phyloP scores from a whole-genome alignment of 2,888 invertebrate species.

The Scotopteryx bipunctaria region DNA sequence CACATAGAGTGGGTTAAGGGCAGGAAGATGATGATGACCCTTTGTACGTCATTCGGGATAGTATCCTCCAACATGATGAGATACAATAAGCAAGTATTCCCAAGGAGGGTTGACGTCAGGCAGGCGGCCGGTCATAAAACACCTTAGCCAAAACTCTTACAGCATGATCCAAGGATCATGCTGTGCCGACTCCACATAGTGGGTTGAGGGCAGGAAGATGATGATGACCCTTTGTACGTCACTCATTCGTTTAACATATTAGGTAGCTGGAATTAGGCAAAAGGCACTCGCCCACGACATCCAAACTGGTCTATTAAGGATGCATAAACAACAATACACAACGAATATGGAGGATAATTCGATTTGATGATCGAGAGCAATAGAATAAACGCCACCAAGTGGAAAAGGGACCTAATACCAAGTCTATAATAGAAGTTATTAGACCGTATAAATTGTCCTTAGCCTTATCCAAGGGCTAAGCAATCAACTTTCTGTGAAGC shows the following conservation, averaged over 20 bases:
- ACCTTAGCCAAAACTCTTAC: too few relatives aligned
- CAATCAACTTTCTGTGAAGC: slow-evolving; percentile 3
- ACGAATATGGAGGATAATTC: slow-evolving; percentile 31
- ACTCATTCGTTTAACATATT: slow-evolving; percentile 22
- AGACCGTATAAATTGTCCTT: slow-evolving; percentile 22
- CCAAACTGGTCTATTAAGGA: slow-evolving; percentile 36
- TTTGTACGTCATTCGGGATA: too few relatives aligned
- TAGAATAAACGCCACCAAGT: slow-evolving; percentile 30
- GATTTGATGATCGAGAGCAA: slow-evolving; percentile 29
- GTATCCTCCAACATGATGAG: too few relatives aligned
- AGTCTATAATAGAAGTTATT: slow-evolving; percentile 27
- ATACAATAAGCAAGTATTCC: too few relatives aligned
- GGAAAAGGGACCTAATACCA: slow-evolving; percentile 25
- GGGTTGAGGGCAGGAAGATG: too few relatives aligned
- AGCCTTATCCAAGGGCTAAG: slow-evolving; percentile 5
- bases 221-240: slow-evolving; percentile 10
- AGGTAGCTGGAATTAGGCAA: slow-evolving; percentile 23
- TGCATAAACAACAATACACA: slow-evolving; percentile 32
- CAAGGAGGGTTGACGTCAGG: too few relatives aligned
- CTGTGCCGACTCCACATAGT: too few relatives aligned
- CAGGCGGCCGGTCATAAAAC: too few relatives aligned
- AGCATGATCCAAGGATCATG: too few relatives aligned
- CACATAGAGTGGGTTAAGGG: too few relatives aligned
- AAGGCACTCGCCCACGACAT: slow-evolving; percentile 31
- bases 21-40: too few relatives aligned